Conservation (phyloP, 2,888 invertebrate genomes). For the Argyresthia goedartella region DNA sequence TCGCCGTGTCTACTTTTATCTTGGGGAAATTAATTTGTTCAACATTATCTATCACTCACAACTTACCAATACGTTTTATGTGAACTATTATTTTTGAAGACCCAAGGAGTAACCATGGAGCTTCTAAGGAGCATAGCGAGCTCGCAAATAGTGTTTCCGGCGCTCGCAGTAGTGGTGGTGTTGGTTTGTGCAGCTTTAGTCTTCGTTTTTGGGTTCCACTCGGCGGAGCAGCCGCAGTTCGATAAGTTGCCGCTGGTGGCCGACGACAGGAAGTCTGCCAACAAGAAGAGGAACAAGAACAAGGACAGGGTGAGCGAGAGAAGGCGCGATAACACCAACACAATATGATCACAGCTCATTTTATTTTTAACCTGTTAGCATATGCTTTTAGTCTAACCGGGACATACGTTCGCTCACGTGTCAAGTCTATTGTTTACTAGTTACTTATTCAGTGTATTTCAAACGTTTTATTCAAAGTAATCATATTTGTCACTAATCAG, state of each 20-base stretch:
- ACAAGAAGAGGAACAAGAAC: slow-evolving; percentile 77
- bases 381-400: slow-evolving; percentile 38
- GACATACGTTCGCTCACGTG: slow-evolving; percentile 18
- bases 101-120: slow-evolving; percentile 64
- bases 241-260: slow-evolving; percentile 75
- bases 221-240: slow-evolving; percentile 84
- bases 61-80: slow-evolving; percentile 59
- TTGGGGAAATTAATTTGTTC: slow-evolving; percentile 60
- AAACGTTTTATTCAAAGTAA: too few relatives aligned
- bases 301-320: slow-evolving; percentile 76
- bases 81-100: slow-evolving; percentile 44
- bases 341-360: slow-evolving; percentile 32
- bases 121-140: slow-evolving; percentile 69
- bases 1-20: slow-evolving; percentile 71
- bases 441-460: too few relatives aligned
- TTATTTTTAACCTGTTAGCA: slow-evolving; percentile 60
- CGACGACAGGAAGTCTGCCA: slow-evolving; percentile 77
- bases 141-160: slow-evolving; percentile 68
- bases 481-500: too few relatives aligned
- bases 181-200: slow-evolving; percentile 80
- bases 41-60: slow-evolving; percentile 61
- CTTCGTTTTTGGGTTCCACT: slow-evolving; percentile 84
- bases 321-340: slow-evolving; percentile 14
- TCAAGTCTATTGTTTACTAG: slow-evolving; percentile 3
- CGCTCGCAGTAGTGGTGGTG: slow-evolving; percentile 74